Evolutionary conservation across 2,113 vertebrate genomes (phyloP).

Genomic region (Lasiurus borealis): DNA sequence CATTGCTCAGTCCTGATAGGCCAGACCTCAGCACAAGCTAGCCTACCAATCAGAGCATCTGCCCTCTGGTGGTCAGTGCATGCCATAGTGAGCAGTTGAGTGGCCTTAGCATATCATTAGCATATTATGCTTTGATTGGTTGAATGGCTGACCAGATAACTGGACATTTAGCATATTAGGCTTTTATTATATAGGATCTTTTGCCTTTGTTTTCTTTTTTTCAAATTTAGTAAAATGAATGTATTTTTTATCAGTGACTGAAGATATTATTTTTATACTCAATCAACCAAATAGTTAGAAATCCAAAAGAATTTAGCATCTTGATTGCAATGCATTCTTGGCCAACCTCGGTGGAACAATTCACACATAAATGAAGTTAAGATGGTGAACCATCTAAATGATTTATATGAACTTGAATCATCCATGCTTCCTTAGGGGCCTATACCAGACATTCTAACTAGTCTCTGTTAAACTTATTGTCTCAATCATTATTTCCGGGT

Average conservation of each 20-base stretch:
- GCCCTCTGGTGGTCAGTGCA: too few species aligned
- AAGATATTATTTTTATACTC: conserved; percentile 23
- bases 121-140: too few species aligned
- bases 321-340: neutral
- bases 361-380: conserved; percentile 47
- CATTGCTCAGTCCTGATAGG: too few species aligned
- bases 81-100: too few species aligned
- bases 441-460: neutral
- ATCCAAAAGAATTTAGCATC: conserved; percentile 7
- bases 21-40: too few species aligned
- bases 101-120: too few species aligned
- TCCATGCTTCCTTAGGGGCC: neutral
- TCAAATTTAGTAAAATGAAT: conserved; percentile 21
- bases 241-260: neutral
- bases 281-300: neutral
- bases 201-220: neutral
- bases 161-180: too few species aligned
- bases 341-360: conserved; percentile 20
- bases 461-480: conserved; percentile 35
- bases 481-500: conserved; percentile 63
- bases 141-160: too few species aligned
- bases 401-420: conserved; percentile 62
- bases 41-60: too few species aligned
- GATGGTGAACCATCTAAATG: conserved; percentile 21
- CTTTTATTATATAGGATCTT: neutral